Conservation (phyloP, 1,140 invertebrate genomes). For the Lucilia cuprina region DNA sequence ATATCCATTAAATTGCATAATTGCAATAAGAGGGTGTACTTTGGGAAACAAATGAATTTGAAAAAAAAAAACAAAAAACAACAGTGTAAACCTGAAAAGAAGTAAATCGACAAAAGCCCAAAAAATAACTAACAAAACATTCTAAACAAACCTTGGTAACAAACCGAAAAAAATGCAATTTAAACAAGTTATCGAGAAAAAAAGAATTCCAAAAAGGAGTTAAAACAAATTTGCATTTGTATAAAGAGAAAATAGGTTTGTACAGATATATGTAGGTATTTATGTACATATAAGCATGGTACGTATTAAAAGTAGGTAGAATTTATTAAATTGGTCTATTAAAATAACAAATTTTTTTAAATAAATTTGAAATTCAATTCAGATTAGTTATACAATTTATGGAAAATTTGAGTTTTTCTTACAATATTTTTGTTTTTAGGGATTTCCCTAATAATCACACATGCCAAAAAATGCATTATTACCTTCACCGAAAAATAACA, state of each 20-base stretch:
- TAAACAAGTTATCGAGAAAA: neutral
- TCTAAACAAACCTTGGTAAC: neutral
- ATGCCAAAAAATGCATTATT: neutral
- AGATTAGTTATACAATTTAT: no score
- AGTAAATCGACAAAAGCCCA: neutral
- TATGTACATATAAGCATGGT: no score
- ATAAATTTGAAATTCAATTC: no score
- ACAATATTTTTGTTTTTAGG: no score
- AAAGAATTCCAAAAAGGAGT: neutral
- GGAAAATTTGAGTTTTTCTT: no score
- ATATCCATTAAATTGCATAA: conserved; percentile 28
- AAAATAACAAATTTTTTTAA: no score
- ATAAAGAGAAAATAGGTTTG: no score
- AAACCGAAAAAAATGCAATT: conserved; percentile 10
- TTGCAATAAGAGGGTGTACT: neutral
- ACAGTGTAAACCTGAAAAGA: neutral
- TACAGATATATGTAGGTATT: no score
- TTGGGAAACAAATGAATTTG: neutral
- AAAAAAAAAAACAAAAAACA: neutral
- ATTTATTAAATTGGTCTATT: no score
- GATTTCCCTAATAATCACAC: no score
- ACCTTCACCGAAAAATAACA: neutral
- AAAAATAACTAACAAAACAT: neutral
- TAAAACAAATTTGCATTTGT: neutral
- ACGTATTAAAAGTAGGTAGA: no score